Evolutionary conservation across 2,888 invertebrate species (phyloP).

Genomic region (Euphydryas editha): DNA sequence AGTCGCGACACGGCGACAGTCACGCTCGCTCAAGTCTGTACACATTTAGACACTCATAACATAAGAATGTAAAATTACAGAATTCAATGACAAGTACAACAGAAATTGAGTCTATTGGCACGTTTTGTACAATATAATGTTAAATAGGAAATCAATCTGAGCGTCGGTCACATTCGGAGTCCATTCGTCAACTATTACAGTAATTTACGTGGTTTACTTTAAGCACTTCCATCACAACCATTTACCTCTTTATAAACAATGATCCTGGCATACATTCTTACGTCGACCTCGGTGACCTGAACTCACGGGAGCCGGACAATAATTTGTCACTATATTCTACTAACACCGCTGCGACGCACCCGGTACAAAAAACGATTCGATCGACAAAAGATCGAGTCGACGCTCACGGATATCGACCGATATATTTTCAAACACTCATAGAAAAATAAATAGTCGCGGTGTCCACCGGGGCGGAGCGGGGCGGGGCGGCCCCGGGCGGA

Average conservation of each 20-base stretch:
- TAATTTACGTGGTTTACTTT: not conserved
- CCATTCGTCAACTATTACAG: not conserved
- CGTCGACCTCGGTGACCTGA: slow-evolving; percentile 11
- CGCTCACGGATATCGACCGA: not conserved
- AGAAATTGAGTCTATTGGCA: slow-evolving; percentile 3
- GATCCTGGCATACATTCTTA: slow-evolving; percentile 15
- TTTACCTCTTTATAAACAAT: not conserved
- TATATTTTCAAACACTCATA: too few species aligned
- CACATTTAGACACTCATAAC: slow-evolving; percentile 11
- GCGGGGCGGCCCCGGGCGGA: too few species aligned
- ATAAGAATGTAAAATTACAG: slow-evolving; percentile 28
- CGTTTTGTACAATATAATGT: slow-evolving; percentile 8
- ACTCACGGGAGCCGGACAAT: not conserved
- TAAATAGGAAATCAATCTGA: not conserved
- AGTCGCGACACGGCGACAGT: slow-evolving; percentile 10
- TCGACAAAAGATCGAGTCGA: not conserved
- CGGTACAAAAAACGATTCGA: not conserved
- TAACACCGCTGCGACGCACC: not conserved
- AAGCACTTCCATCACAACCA: slow-evolving; percentile 11
- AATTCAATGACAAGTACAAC: not conserved
- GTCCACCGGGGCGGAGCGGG: too few species aligned
- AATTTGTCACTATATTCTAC: not conserved
- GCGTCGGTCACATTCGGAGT: not conserved
- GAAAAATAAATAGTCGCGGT: too few species aligned
- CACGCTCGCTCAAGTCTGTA: slow-evolving; percentile 12